A percentile compares a stretch with the other conserved stretches of the same genome.
Evolutionary conservation across 2,113 vertebrate genomes (phyloP).

Genomic region (Bubo blakistoni): DNA sequence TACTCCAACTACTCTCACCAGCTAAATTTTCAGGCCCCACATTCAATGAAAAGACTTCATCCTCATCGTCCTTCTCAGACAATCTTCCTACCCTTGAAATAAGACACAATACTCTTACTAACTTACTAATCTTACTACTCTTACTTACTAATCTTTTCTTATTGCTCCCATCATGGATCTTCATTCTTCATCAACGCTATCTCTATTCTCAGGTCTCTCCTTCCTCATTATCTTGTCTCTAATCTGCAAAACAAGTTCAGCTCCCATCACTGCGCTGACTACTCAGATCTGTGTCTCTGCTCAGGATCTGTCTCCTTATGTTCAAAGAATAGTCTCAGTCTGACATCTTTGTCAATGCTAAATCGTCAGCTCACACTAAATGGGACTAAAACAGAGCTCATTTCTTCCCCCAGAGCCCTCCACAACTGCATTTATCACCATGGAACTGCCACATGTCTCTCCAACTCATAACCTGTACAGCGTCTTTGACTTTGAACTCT

Average conservation of each 20-base stretch:
- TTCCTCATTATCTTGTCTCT: neutral
- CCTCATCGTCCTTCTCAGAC: neutral
- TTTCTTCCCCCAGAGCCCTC: neutral
- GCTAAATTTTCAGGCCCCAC: neutral
- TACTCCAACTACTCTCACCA: neutral
- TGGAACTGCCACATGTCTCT: neutral
- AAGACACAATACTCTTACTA: neutral
- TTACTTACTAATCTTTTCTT: neutral
- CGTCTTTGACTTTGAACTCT: neutral
- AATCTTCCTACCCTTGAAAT: neutral
- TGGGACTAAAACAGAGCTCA: neutral
- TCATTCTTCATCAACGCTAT: neutral
- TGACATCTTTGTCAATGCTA: neutral
- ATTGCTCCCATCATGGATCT: neutral
- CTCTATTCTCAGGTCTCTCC: neutral
- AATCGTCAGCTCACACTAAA: neutral
- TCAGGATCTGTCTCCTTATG: neutral
- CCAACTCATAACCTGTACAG: neutral
- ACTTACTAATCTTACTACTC: neutral
- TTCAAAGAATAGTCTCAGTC: neutral
- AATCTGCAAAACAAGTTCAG: neutral
- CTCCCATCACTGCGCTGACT: neutral
- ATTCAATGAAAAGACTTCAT: neutral
- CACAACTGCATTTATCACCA: neutral
- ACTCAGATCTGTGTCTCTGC: neutral